These are phyloP conservation scores for Sipunculus nudus DNA, from an alignment of 2,888 invertebrate genomes.

Conservation along the genomic window DNA sequence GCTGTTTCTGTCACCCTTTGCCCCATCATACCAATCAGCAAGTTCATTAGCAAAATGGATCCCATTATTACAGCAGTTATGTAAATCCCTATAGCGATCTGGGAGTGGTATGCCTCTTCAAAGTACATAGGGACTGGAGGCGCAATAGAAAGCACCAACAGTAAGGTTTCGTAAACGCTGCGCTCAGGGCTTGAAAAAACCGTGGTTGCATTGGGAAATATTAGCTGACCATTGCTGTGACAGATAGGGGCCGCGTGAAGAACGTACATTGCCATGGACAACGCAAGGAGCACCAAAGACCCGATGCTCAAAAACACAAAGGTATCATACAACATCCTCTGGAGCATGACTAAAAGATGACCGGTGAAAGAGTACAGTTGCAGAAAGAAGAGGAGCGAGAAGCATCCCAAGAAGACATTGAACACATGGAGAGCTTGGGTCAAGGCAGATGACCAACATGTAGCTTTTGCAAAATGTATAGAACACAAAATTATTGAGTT, in stretches of 20 bases:
- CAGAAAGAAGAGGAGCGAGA: neutral
- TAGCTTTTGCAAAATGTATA: neutral
- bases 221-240: no score
- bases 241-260: no score
- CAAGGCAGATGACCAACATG: no score
- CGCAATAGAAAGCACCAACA: neutral
- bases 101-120: neutral
- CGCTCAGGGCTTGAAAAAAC: neutral
- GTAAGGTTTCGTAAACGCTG: neutral
- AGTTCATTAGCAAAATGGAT: neutral
- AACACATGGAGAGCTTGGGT: neutral
- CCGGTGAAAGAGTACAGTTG: neutral
- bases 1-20: neutral
- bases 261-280: no score
- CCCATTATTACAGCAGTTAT: neutral
- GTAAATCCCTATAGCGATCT: neutral
- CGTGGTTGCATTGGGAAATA: no score
- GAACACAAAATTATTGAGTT: neutral
- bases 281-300: no score
- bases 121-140: neutral
- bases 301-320: neutral
- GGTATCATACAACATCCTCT: neutral
- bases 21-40: neutral
- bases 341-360: neutral
- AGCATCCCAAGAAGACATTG: neutral